These are phyloP conservation scores for Cyanistes caeruleus DNA, from an alignment of 2,113 vertebrate genomes.

Conservation along the genomic window DNA sequence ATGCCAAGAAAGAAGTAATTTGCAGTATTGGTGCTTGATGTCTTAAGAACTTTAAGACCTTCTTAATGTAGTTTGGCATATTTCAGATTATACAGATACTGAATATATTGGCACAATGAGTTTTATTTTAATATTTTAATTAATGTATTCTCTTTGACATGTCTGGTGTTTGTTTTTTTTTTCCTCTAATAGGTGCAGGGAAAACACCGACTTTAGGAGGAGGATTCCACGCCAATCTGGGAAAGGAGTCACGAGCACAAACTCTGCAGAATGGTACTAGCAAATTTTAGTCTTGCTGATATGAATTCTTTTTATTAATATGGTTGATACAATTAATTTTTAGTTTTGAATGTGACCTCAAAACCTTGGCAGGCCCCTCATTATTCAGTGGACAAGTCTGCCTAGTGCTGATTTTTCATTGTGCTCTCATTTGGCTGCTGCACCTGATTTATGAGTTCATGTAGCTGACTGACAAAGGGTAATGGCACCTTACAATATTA, in stretches of 20 bases:
- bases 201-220: conserved; percentile 84
- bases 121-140: neutral
- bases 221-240: conserved; percentile 82
- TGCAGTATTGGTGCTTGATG: neutral
- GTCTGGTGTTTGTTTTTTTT: neutral
- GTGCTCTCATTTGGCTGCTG: neutral
- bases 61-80: neutral
- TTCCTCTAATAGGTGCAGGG: conserved; percentile 70
- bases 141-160: neutral
- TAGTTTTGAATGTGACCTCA: conserved; percentile 18
- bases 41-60: neutral
- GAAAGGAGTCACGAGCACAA: conserved; percentile 90
- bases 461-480: conserved; percentile 10
- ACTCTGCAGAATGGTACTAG: conserved; percentile 89
- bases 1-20: neutral
- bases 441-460: conserved; percentile 25
- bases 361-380: neutral
- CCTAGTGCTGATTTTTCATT: neutral
- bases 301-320: neutral
- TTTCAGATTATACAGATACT: neutral
- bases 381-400: neutral
- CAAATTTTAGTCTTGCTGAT: neutral
- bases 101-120: neutral
- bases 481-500: neutral
- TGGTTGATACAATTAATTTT: neutral